Base-by-base conservation (phyloP, 1,140 invertebrate genomes). In the Coboldia fuscipes region DNA sequence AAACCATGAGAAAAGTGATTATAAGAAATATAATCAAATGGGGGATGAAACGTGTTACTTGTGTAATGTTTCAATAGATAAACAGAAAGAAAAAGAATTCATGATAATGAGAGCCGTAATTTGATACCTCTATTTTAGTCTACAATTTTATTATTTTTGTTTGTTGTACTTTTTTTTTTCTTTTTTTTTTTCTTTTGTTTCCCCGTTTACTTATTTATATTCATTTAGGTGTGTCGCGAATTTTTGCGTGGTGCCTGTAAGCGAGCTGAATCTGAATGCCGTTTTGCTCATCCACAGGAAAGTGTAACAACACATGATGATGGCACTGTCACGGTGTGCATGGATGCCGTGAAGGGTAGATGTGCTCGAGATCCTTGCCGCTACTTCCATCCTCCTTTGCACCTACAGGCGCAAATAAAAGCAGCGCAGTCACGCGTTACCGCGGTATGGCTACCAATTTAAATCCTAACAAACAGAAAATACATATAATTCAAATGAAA, bases 401-500 rank as follows among this genome's bases (percentile, higher is more conserved):
- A 94, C 80, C 84, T 94, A 65, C 84, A 90, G 81, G 84, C 84
- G 70, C 85, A 90, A 81, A 85, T 93, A 76, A 92, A 92, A 79
- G 84, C 82, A 75, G 52, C 52, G 45, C 78, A 82, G 75, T 76
- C 77, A 72, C 83, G 81, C 75, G 80, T 76, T 70, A 75, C 78
- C 73, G 75, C 81, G 83, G 82, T 88, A 54, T 54, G 51, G 51
- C 51, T 54, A 50, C 21, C 21, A 20, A 42, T 47, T 36, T 21
- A 43, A 46, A 44, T 47, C 41, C 44, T 42, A 44, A 43, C 15
- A 14, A 14, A 26, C 32, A 33, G 18, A 34, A 34, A 34, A 34
- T 24, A 34, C n/a, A 26, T 13, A n/a, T n/a, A n/a, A n/a, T n/a
- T n/a, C n/a, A n/a, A n/a, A n/a, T n/a, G n/a, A n/a, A n/a, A n/a